Percentiles rank a stretch among this genome's conserved stretches.
Conservation (phyloP, 2,797 vertebrate genomes). For the Tragelaphus oryx region DNA sequence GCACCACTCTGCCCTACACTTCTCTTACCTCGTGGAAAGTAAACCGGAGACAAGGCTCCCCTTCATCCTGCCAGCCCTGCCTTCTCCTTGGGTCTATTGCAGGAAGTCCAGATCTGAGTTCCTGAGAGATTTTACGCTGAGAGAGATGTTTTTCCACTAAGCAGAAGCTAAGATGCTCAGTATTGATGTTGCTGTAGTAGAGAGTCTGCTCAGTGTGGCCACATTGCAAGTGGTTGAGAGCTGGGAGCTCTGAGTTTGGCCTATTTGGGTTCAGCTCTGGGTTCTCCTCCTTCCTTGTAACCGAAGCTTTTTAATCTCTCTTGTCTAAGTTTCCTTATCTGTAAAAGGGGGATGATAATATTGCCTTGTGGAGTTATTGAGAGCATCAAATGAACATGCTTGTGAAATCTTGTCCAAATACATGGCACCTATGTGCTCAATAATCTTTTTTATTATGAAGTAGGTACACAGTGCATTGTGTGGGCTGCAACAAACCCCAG, state of each 20-base stretch:
- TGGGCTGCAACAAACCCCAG: neutral
- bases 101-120: neutral
- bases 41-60: neutral
- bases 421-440: neutral
- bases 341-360: neutral
- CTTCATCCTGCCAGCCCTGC: neutral
- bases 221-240: neutral
- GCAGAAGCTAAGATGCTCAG: neutral
- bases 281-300: neutral
- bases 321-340: neutral
- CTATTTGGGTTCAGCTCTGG: neutral
- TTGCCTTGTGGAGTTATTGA: neutral
- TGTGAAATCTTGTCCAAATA: neutral
- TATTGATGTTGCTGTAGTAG: neutral
- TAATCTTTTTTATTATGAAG: neutral
- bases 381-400: neutral
- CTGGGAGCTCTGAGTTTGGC: neutral
- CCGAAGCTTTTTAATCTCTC: neutral
- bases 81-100: neutral
- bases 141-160: neutral
- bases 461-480: neutral
- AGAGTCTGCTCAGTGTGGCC: neutral
- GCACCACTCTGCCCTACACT: neutral
- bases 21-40: neutral
- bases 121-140: neutral